These are phyloP conservation scores for Actinemys pallida DNA, from an alignment of 2,113 vertebrate genomes.

Conservation along the genomic window DNA sequence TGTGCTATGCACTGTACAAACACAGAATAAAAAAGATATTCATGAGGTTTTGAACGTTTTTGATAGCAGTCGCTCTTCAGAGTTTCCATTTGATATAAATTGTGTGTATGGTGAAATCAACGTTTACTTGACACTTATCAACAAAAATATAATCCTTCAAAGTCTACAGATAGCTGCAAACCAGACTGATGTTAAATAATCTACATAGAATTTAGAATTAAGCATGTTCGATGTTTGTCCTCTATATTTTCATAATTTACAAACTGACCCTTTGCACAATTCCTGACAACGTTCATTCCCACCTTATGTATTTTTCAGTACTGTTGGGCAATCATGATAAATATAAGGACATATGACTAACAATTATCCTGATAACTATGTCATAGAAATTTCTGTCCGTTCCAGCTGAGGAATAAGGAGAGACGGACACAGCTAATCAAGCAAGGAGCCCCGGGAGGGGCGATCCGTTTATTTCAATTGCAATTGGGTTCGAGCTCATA, in stretches of 20 bases:
- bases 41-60: not conserved
- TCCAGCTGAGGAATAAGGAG: too few species aligned
- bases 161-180: not conserved
- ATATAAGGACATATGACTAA: too few species aligned
- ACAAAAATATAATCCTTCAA: not conserved
- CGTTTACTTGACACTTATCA: not conserved
- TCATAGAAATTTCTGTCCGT: too few species aligned
- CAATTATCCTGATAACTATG: not conserved
- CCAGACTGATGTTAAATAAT: not conserved
- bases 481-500: too few species aligned
- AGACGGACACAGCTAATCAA: too few species aligned
- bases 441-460: too few species aligned
- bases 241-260: not conserved
- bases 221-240: not conserved
- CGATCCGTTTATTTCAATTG: too few species aligned
- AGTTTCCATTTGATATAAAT: not conserved
- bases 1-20: not conserved
- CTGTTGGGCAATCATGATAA: not conserved
- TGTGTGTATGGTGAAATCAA: not conserved
- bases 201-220: not conserved
- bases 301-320: not conserved
- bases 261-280: not conserved
- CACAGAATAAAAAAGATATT: not conserved
- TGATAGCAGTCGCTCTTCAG: not conserved
- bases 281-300: not conserved